Percentiles rank a stretch among this genome's conserved stretches.
Conservation (phyloP, 2,113 vertebrate genomes). For the Paradisaea rubra region DNA sequence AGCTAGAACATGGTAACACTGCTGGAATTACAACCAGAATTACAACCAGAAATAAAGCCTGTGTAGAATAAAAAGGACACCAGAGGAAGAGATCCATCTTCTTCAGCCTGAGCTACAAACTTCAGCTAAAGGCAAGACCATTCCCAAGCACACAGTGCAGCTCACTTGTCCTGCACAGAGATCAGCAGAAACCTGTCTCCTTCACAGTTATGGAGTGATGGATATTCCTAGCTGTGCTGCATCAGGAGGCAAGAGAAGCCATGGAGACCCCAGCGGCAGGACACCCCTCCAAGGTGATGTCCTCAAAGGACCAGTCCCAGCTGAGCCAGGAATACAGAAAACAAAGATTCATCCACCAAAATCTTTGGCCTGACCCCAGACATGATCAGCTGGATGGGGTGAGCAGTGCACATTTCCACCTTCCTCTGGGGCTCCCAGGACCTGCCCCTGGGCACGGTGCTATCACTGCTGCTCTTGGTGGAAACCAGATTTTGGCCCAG, state of each 20-base stretch:
- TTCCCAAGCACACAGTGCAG: not conserved
- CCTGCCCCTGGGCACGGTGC: not conserved
- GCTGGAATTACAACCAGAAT: not conserved
- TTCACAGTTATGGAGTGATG: not conserved
- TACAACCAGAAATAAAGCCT: not conserved
- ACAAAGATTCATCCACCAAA: not conserved
- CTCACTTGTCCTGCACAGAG: not conserved
- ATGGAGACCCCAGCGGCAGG: not conserved
- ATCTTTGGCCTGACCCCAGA: not conserved
- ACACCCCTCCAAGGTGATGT: not conserved
- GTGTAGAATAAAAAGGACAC: not conserved
- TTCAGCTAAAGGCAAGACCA: not conserved
- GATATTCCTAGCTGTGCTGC: not conserved
- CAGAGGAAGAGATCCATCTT: not conserved
- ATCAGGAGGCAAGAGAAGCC: not conserved
- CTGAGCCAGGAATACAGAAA: not conserved
- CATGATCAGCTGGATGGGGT: not conserved
- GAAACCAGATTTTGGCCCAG: not conserved
- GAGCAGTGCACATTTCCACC: accelerated
- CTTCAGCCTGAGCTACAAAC: not conserved
- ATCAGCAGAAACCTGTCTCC: not conserved
- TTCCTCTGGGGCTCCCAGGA: not conserved
- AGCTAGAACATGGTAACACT: not conserved
- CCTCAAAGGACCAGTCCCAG: not conserved
- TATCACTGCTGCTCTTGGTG: not conserved